These are phyloP conservation scores for Leptinotarsa juncta DNA, from an alignment of 2,888 invertebrate species.

Conservation along the genomic window DNA sequence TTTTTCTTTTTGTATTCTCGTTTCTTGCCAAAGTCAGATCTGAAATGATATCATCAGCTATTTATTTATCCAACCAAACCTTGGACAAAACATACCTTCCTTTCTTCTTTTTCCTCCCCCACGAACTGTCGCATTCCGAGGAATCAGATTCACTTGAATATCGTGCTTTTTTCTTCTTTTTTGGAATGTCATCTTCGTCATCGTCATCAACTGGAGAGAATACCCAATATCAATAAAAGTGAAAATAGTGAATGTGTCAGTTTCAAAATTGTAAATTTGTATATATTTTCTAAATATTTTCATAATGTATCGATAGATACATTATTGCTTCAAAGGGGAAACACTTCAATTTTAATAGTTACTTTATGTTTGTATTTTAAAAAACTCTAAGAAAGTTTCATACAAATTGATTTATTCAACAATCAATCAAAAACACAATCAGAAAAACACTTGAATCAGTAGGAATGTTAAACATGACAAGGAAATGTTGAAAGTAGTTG, in stretches of 20 bases:
- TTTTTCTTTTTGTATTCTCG: conserved; percentile 64
- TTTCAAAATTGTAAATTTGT: no score
- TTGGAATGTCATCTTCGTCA: conserved; percentile 14
- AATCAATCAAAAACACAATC: no score
- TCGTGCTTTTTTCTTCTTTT: conserved; percentile 1
- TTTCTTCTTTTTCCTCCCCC: conserved; percentile 67
- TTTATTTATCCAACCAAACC: conserved; percentile 46
- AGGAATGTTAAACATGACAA: no score
- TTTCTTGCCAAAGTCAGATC: conserved; percentile 54
- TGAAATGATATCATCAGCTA: conserved; percentile 55
- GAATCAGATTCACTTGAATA: conserved; percentile 9
- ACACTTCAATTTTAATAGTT: no score
- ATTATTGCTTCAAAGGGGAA: no score
- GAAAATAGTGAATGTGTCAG: not conserved
- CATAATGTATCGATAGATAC: no score
- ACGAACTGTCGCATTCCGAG: conserved; percentile 27
- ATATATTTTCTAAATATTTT: no score
- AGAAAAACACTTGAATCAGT: no score
- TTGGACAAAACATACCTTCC: conserved; percentile 72
- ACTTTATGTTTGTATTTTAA: no score
- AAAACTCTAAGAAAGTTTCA: no score
- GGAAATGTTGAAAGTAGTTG: no score
- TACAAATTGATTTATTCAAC: no score
- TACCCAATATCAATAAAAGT: not conserved
- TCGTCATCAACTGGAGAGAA: not conserved